phyloP scores from a whole-genome alignment of 2,888 invertebrate species.

The Tinea trinotella region DNA sequence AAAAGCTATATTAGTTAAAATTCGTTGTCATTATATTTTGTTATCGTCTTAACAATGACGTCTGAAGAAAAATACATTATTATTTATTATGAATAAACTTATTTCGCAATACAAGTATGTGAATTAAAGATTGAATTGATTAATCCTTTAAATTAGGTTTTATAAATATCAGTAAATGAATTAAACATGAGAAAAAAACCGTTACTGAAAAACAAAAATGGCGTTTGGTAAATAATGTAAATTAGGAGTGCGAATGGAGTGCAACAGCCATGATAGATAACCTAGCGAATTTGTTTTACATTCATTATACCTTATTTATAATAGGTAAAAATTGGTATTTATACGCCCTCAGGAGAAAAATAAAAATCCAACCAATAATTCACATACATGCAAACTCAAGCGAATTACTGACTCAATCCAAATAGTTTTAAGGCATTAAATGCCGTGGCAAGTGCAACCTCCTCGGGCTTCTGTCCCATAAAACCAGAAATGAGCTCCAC shows the following conservation, averaged over 20 bases:
- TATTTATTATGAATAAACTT: too few species aligned
- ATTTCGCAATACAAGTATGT: neutral
- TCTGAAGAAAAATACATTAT: constrained; percentile 22
- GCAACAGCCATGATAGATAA: too few species aligned
- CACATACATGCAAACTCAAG: neutral
- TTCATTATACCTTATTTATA: neutral
- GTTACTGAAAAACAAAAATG: too few species aligned
- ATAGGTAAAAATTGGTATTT: too few species aligned
- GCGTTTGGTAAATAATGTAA: too few species aligned
- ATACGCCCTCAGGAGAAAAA: too few species aligned
- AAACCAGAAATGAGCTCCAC: constrained; percentile 96
- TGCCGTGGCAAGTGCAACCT: constrained; percentile 91
- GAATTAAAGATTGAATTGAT: constrained; percentile 13
- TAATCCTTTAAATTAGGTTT: neutral
- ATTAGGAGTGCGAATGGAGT: too few species aligned
- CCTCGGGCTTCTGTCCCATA: constrained; percentile 87
- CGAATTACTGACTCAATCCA: constrained; percentile 81
- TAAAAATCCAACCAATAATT: too few species aligned
- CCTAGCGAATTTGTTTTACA: too few species aligned
- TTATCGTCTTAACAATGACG: constrained; percentile 20
- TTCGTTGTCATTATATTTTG: constrained; percentile 8
- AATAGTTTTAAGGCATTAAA: constrained; percentile 94
- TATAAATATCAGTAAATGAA: too few species aligned
- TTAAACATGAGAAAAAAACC: too few species aligned
- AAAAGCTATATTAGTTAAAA: neutral